Conservation (phyloP, 2,797 vertebrate species). For the Smutsia gigantea region DNA sequence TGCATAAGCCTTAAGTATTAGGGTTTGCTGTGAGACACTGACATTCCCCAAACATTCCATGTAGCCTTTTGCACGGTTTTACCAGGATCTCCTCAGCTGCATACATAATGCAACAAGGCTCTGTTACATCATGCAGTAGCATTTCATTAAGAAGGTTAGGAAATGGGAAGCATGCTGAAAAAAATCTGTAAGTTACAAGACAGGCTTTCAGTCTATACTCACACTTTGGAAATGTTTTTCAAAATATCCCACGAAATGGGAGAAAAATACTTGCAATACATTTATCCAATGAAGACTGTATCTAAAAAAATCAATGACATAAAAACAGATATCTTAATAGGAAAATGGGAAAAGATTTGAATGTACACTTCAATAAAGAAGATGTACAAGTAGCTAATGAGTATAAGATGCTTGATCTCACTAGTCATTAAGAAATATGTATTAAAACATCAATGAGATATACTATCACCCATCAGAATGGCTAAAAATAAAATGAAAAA, state of each 20-base stretch:
- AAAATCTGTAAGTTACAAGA: neutral
- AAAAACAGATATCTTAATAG: neutral
- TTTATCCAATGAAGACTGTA: neutral
- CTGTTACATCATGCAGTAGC: neutral
- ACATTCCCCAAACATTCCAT: neutral
- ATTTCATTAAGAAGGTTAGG: neutral
- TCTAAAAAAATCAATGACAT: constrained; percentile 38
- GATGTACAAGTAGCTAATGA: neutral
- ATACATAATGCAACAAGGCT: neutral
- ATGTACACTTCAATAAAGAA: neutral
- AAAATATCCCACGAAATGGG: neutral
- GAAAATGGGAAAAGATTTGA: constrained; percentile 16
- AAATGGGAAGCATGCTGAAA: neutral
- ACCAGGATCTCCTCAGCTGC: neutral
- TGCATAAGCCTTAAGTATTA: neutral
- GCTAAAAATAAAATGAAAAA: constrained; percentile 11
- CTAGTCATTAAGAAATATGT: neutral
- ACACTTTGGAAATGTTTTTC: neutral
- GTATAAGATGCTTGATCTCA: neutral
- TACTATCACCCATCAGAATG: neutral
- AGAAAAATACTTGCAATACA: neutral
- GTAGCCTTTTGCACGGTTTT: neutral
- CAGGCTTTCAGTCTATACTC: neutral
- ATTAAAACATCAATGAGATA: neutral
- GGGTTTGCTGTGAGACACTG: neutral